These are phyloP conservation scores for Phenganax stokvisi DNA, from an alignment of 92 coral and sea anemone genomes.

Conservation along the genomic window DNA sequence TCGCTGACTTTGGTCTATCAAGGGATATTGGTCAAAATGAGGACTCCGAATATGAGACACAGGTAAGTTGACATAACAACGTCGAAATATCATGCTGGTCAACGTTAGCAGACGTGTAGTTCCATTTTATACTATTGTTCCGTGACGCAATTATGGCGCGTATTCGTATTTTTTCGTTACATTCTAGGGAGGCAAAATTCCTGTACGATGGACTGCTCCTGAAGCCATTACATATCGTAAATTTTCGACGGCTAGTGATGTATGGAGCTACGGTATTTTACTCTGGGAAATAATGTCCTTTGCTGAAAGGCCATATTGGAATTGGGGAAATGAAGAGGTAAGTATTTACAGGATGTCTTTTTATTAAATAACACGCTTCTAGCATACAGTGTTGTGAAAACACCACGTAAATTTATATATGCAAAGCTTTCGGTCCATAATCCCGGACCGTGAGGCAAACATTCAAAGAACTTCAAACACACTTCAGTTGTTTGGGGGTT, in stretches of 20 bases:
- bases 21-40: slow-evolving; percentile 51
- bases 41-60: slow-evolving; percentile 74
- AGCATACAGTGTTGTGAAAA: too few relatives aligned
- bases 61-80: slow-evolving; percentile 47
- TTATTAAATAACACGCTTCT: too few relatives aligned
- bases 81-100: neutral
- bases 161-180: neutral
- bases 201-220: slow-evolving; percentile 99
- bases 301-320: slow-evolving; percentile 92
- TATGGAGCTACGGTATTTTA: slow-evolving; percentile 87
- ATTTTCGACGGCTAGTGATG: slow-evolving; percentile 83
- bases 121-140: too few relatives aligned
- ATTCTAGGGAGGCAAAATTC: slow-evolving; percentile 89
- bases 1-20: slow-evolving; percentile 95
- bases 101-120: neutral
- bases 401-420: neutral
- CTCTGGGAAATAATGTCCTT: slow-evolving; percentile 89
- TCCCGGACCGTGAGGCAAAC: neutral
- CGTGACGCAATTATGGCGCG: neutral
- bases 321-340: slow-evolving; percentile 89
- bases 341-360: neutral
- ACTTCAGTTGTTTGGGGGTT: too few relatives aligned
- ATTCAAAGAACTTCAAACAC: neutral
- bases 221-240: slow-evolving; percentile 81
- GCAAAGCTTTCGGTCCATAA: neutral